Evolutionary conservation across 2,888 invertebrate species (phyloP).

Genomic region (Dexiosoma caninum): DNA sequence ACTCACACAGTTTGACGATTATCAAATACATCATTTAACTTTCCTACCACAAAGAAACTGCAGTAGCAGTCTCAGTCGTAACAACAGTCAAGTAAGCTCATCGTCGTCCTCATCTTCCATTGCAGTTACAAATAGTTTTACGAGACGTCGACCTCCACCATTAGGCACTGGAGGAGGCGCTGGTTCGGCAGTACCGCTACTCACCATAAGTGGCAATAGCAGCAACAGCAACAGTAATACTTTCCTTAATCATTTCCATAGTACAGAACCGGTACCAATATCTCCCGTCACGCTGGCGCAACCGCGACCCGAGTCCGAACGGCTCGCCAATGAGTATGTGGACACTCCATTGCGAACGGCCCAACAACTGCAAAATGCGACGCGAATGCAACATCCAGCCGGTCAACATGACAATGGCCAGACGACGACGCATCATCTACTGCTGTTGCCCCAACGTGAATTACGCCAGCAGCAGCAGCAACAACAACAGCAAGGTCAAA

Average conservation of each 20-base stretch:
- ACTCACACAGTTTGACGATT: slow-evolving; percentile 69
- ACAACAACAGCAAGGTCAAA: slow-evolving; percentile 63
- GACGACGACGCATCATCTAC: slow-evolving; percentile 79
- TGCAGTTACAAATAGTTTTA: slow-evolving; percentile 74
- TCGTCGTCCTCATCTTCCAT: slow-evolving; percentile 71
- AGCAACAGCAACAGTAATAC: slow-evolving; percentile 66
- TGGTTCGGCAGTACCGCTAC: slow-evolving; percentile 64
- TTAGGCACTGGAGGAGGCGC: slow-evolving; percentile 58
- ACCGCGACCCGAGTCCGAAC: slow-evolving; percentile 91
- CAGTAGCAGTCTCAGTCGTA: slow-evolving; percentile 70
- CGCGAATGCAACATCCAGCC: slow-evolving; percentile 77
- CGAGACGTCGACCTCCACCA: slow-evolving; percentile 74
- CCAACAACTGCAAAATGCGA: slow-evolving; percentile 78
- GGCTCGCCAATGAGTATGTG: slow-evolving; percentile 94
- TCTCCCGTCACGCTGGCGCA: slow-evolving; percentile 80
- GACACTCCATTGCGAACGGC: slow-evolving; percentile 87
- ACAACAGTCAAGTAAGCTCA: slow-evolving; percentile 72
- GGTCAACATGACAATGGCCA: slow-evolving; percentile 79
- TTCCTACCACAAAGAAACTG: slow-evolving; percentile 72
- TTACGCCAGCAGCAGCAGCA: slow-evolving; percentile 79
- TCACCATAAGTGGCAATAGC: slow-evolving; percentile 65
- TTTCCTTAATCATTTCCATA: slow-evolving; percentile 77
- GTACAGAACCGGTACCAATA: slow-evolving; percentile 74
- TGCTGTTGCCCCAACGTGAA: slow-evolving; percentile 80
- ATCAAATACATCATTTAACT: slow-evolving; percentile 74